Base-by-base conservation (phyloP, 2,797 vertebrate genomes). In the Anguilla pacifica region DNA sequence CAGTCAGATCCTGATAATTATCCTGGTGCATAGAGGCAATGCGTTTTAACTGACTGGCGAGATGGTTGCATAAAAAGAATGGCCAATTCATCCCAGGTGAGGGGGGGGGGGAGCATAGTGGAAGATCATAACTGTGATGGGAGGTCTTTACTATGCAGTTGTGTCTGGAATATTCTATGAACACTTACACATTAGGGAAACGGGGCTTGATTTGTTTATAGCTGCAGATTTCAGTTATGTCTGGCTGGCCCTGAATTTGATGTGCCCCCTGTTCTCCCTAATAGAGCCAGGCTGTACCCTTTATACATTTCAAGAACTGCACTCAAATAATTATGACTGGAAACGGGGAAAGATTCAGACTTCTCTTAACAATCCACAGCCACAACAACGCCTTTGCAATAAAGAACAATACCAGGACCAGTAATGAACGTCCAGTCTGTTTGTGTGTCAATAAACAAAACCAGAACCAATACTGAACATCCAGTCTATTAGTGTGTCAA, bases 1-100 rank as follows among this genome's bases (percentile, higher is more conserved):
- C 86, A 83, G 79, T 51, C 4, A 46, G 0, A n/a, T n/a, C 57
- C 61, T 70, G 86, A 87, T 87, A 83, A 53, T 70, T 87, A 67
- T 79, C 81, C 46, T 83, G 82, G 79, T 70, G 86, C 49, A 67
- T 67, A 67, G 86, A 83, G 86, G 46, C 46, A 70, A 82, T 39
- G 15, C 81, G 22, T 83, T 84, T 4, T 43, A 53, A 43, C 59
- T 53, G 49, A 22, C 51, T 74, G 43, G 86, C 53, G 61, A 57
- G 61, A 64, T 39, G 28, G 31, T 19, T 43, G 67, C 77, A 43
- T 81, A 55, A 84, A 70, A 39, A n/a, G 28, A 74, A 49, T 11
- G 64, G 11, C 22, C 10, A 53, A 59, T 55, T 57, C 46, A 64
- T 43, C 86, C 59, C 64, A 35, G 46, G 35, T 28, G 61, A 55